Evolutionary conservation across 2,888 invertebrate species (phyloP).

Genomic region (Cyrtodaria siliqua): DNA sequence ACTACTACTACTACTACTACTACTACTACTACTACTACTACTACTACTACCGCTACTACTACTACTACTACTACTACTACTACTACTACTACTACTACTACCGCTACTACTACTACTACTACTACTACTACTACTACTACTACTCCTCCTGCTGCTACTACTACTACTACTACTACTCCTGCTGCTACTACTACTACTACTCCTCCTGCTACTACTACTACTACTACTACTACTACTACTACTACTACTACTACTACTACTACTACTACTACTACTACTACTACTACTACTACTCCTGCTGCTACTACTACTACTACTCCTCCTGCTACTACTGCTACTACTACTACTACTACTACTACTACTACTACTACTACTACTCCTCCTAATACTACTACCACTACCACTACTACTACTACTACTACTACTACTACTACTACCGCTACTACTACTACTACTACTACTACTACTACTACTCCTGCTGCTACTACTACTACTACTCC

Average conservation of each 20-base stretch:
- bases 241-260: not conserved
- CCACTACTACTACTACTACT: conserved; percentile 28
- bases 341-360: conserved; percentile 11
- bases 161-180: not conserved
- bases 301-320: conserved; percentile 7
- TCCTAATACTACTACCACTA: conserved; percentile 19
- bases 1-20: conserved; percentile 28
- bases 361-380: conserved; percentile 19
- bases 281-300: conserved; percentile 17
- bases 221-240: conserved; percentile 5
- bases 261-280: conserved; percentile 14
- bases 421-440: conserved; percentile 14
- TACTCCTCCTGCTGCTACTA: too few relatives aligned
- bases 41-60: conserved; percentile 8
- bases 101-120: too few relatives aligned
- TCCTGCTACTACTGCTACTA: not conserved
- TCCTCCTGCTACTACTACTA: not conserved
- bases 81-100: not conserved
- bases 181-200: conserved; percentile 22
- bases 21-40: conserved; percentile 10
- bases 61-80: not conserved
- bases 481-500: conserved; percentile 14
- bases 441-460: conserved; percentile 20
- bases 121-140: too few relatives aligned
- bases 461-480: conserved; percentile 11